Conservation (phyloP, 92 coral and sea anemone genomes). For the Parazoanthus atlanticus region DNA sequence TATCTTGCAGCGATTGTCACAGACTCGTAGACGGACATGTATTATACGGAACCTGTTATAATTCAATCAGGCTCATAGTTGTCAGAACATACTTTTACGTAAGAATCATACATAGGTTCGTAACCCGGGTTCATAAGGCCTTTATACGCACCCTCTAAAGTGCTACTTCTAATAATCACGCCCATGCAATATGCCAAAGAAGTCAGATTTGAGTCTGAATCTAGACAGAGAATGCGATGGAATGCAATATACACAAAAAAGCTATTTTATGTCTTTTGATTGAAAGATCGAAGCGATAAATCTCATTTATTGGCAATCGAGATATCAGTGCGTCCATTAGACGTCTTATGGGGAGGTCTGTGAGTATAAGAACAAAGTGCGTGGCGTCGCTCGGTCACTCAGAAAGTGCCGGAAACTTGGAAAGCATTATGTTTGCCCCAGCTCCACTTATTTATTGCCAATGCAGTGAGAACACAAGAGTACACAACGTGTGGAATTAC, state of each 20-base stretch:
- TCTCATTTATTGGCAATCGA: constrained; percentile 78
- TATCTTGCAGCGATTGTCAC: not conserved
- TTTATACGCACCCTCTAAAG: not conserved
- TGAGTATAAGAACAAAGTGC: constrained; percentile 44
- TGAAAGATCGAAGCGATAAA: constrained; percentile 73
- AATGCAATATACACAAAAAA: not conserved
- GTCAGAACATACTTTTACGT: not conserved
- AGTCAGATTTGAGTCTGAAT: constrained; percentile 1
- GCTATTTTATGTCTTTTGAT: constrained; percentile 18
- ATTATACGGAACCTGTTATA: not conserved
- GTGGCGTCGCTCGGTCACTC: not conserved
- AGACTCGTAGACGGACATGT: constrained; percentile 1
- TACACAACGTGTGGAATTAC: not conserved
- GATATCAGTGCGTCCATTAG: constrained; percentile 63
- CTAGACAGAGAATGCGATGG: constrained; percentile 31
- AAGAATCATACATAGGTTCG: no score
- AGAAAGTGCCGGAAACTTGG: not conserved
- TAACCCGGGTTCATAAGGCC: not conserved
- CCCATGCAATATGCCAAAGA: not conserved
- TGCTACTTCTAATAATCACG: not conserved
- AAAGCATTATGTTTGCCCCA: constrained; percentile 6
- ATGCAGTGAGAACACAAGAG: constrained; percentile 16
- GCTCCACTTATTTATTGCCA: constrained; percentile 31
- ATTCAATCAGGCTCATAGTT: not conserved
- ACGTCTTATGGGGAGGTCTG: constrained; percentile 80